Percentiles rank a stretch among this genome's conserved stretches.
These are phyloP conservation scores for Brachionus calyciflorus DNA, from an alignment of 1,140 invertebrate species.

Conservation along the genomic window DNA sequence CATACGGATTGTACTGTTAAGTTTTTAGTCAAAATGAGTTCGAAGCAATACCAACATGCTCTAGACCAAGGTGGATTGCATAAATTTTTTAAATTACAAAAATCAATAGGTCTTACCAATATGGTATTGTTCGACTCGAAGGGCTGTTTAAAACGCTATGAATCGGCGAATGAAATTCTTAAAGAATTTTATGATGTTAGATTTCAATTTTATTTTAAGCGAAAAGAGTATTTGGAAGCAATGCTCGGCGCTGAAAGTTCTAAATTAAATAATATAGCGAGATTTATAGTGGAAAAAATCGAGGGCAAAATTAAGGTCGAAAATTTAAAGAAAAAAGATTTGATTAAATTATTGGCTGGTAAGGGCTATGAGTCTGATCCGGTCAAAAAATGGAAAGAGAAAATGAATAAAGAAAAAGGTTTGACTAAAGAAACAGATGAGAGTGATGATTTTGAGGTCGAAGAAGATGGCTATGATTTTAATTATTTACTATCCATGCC, in stretches of 20 bases:
- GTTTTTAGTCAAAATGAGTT: constrained; percentile 77
- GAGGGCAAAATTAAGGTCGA: constrained; percentile 78
- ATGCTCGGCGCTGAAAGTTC: constrained; percentile 82
- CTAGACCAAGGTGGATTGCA: constrained; percentile 80
- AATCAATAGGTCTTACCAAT: constrained; percentile 72
- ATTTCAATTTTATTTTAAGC: constrained; percentile 75
- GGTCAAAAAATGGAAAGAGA: constrained; percentile 83
- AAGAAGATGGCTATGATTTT: constrained; percentile 50
- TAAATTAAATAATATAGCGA: constrained; percentile 83
- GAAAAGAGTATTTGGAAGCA: constrained; percentile 86
- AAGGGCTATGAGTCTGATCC: constrained; percentile 90
- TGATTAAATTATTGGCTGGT: constrained; percentile 82
- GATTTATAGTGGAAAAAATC: constrained; percentile 95
- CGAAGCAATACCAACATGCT: constrained; percentile 73
- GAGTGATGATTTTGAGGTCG: constrained; percentile 49
- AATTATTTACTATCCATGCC: constrained; percentile 62
- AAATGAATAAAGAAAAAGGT: constrained; percentile 56
- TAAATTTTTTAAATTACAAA: constrained; percentile 89
- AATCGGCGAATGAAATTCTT: constrained; percentile 76
- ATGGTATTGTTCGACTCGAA: constrained; percentile 92
- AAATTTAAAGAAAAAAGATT: constrained; percentile 84
- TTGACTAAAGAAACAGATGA: not conserved
- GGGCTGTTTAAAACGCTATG: constrained; percentile 77
- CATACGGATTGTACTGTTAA: constrained; percentile 89
- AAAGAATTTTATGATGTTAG: constrained; percentile 80